Evolutionary conservation across 2,888 invertebrate species (phyloP).

Genomic region (Agriopis leucophaearia): DNA sequence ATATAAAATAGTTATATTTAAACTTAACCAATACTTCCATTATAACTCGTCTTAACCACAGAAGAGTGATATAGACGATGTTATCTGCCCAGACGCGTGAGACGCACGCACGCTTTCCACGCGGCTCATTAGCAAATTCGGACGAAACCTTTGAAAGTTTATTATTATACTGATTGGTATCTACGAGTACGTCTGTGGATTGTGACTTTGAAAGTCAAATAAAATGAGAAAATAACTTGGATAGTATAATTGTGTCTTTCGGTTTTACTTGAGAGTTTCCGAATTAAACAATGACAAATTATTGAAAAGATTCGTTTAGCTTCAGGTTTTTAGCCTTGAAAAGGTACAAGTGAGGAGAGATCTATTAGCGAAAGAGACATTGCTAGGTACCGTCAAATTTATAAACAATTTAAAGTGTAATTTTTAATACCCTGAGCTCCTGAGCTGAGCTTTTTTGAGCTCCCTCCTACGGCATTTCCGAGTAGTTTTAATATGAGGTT

Average conservation of each 20-base stretch:
- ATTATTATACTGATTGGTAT: constrained; percentile 37
- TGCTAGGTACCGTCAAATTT: too few species aligned
- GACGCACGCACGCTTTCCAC: constrained; percentile 44
- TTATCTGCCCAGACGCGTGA: constrained; percentile 48
- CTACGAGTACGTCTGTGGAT: constrained; percentile 16
- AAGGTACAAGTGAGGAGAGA: too few species aligned
- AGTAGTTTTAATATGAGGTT: too few species aligned
- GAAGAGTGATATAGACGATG: constrained; percentile 39
- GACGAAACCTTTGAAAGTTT: constrained; percentile 44
- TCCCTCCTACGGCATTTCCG: too few species aligned
- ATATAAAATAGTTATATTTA: background rate
- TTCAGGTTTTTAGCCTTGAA: too few species aligned
- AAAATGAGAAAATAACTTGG: background rate
- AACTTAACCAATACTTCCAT: background rate
- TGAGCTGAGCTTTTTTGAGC: too few species aligned
- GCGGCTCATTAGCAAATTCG: constrained; percentile 52
- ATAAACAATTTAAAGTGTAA: too few species aligned
- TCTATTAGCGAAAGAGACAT: too few species aligned
- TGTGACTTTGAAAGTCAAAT: constrained; percentile 10
- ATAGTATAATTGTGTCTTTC: background rate
- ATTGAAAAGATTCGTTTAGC: too few species aligned
- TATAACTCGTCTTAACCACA: constrained; percentile 20
- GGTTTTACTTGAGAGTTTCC: too few species aligned
- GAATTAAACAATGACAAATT: too few species aligned
- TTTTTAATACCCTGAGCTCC: too few species aligned